Conservation (phyloP, 2,797 vertebrate species). For the Neosalanx taihuensis region DNA sequence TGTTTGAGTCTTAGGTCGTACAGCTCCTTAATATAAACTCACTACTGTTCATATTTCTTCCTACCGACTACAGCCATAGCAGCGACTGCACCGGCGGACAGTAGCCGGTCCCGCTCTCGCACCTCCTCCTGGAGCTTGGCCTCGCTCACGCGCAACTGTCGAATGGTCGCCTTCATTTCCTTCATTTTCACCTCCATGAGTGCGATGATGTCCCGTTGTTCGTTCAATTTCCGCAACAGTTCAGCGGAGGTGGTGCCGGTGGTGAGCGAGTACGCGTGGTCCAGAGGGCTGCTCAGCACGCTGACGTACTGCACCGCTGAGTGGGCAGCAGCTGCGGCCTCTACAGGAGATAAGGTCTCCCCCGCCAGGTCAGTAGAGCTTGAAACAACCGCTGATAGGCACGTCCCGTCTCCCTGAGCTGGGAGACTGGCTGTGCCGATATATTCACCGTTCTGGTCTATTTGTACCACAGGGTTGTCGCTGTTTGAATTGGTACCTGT, state of each 20-base stretch:
- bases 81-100: conserved; percentile 58
- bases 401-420: conserved; percentile 70
- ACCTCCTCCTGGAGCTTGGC: conserved; percentile 91
- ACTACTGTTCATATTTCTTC: conserved; percentile 72
- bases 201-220: conserved; percentile 95
- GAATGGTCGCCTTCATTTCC: conserved; percentile 96
- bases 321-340: conserved; percentile 25
- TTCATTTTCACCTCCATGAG: conserved; percentile 99
- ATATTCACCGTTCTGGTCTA: conserved; percentile 76
- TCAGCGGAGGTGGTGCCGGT: conserved; percentile 92
- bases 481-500: conserved; percentile 54
- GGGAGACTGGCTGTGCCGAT: conserved; percentile 83
- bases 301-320: conserved; percentile 60
- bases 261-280: conserved; percentile 94
- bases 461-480: conserved; percentile 69
- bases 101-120: conserved; percentile 87
- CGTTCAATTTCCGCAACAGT: conserved; percentile 91
- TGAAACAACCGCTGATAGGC: conserved; percentile 46
- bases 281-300: conserved; percentile 71
- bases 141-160: conserved; percentile 85
- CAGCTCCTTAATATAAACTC: neutral
- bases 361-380: conserved; percentile 44
- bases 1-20: conserved; percentile 34
- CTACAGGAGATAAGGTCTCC: conserved; percentile 12
- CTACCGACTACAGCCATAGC: conserved; percentile 51